Conservation (phyloP, 2,797 vertebrate genomes). For the Danio jaintianensis region DNA sequence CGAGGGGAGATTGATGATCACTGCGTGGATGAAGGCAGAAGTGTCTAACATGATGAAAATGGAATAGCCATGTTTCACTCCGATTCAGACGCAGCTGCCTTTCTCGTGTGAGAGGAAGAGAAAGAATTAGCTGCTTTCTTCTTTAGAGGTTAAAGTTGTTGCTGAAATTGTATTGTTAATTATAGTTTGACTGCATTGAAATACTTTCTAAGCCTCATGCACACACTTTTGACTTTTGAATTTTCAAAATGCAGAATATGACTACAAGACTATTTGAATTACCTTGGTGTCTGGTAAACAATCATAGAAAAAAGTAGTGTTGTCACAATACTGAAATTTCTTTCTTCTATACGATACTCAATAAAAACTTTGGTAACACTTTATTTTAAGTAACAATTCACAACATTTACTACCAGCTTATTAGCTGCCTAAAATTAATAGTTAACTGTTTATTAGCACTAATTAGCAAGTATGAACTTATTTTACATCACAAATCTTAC, state of each 20-base stretch:
- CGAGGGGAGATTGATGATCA: conserved; percentile 39
- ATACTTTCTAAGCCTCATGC: neutral
- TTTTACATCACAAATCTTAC: too few relatives aligned
- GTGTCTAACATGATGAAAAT: conserved; percentile 48
- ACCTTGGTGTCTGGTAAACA: too few relatives aligned
- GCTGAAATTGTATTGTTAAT: too few relatives aligned
- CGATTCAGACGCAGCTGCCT: conserved; percentile 8
- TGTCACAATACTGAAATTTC: too few relatives aligned
- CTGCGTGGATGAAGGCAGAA: conserved; percentile 21
- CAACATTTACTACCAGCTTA: too few relatives aligned
- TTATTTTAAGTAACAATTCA: too few relatives aligned
- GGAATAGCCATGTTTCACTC: conserved; percentile 34
- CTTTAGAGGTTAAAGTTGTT: conserved; percentile 5
- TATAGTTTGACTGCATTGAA: neutral
- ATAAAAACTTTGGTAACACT: too few relatives aligned
- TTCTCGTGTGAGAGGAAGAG: neutral
- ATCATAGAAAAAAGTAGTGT: too few relatives aligned
- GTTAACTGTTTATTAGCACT: too few relatives aligned
- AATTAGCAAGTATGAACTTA: too few relatives aligned
- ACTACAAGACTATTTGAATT: neutral
- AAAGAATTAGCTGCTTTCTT: neutral
- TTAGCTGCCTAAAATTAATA: too few relatives aligned
- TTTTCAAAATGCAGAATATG: neutral
- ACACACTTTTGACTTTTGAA: neutral
- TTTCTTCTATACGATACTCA: too few relatives aligned